Evolutionary conservation across 2,797 vertebrate genomes (phyloP).

Genomic region (Amphiprion clarkii): DNA sequence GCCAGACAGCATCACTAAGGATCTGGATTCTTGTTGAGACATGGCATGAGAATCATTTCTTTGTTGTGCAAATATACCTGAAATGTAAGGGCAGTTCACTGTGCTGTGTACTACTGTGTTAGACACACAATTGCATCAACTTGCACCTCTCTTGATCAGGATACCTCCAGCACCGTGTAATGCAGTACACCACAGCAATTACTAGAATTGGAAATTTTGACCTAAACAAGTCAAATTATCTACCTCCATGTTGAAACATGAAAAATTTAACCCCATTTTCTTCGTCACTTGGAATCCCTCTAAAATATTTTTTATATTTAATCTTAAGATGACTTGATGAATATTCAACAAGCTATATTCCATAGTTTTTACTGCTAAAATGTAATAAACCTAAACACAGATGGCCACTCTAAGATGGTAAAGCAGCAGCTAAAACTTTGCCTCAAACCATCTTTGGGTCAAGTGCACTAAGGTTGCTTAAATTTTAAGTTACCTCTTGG

Average conservation of each 20-base stretch:
- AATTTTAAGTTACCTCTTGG: background rate
- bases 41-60: background rate
- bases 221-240: background rate
- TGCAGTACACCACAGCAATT: background rate
- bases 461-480: conserved; percentile 1
- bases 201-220: background rate
- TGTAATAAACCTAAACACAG: conserved; percentile 6
- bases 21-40: background rate
- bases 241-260: background rate
- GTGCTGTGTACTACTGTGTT: background rate
- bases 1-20: background rate
- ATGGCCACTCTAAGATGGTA: background rate
- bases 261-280: conserved; percentile 3
- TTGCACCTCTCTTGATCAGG: conserved; percentile 4
- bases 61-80: background rate
- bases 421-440: conserved; percentile 15
- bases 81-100: background rate
- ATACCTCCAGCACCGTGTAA: conserved; percentile 4
- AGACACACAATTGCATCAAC: conserved; percentile 19
- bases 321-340: background rate
- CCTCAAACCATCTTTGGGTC: conserved; percentile 22
- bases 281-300: background rate
- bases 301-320: background rate
- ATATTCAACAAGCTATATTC: background rate
- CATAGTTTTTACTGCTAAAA: conserved; percentile 4